Percentiles rank a stretch among this genome's conserved stretches.
phyloP scores from a whole-genome alignment of 2,797 vertebrate species.

The Cetoscarus ocellatus region DNA sequence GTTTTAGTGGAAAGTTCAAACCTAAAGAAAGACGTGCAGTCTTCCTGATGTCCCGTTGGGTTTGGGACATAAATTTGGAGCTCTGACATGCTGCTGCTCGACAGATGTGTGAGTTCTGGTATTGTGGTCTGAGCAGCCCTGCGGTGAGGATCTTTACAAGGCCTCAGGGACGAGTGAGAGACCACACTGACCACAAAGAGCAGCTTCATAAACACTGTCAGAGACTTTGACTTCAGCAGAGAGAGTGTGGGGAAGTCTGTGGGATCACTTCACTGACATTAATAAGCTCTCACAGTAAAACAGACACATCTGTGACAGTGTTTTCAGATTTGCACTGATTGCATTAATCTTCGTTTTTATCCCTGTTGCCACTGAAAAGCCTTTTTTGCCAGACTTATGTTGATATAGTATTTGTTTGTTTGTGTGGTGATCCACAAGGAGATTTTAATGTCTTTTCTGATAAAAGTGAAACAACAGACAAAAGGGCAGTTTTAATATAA shows the following conservation, averaged over 20 bases:
- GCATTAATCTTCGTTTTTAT: too few species aligned
- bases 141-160: conserved; percentile 68
- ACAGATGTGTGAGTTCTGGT: conserved; percentile 70
- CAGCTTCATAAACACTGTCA: conserved; percentile 65
- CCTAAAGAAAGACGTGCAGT: conserved; percentile 11
- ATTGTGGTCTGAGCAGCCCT: conserved; percentile 59
- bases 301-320: background rate
- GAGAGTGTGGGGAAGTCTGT: conserved; percentile 36
- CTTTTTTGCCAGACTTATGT: too few species aligned
- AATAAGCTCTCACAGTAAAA: conserved; percentile 1
- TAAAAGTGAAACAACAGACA: too few species aligned
- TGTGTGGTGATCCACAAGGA: too few species aligned
- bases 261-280: conserved; percentile 25
- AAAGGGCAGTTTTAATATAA: too few species aligned
- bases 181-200: conserved; percentile 70
- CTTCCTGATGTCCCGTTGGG: conserved; percentile 34
- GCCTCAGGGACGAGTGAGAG: conserved; percentile 58
- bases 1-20: background rate
- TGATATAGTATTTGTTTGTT: too few species aligned
- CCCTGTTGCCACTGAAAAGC: too few species aligned
- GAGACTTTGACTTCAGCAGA: conserved; percentile 28
- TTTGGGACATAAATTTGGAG: conserved; percentile 52
- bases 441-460: too few species aligned
- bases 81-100: conserved; percentile 42
- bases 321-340: too few species aligned